Conservation (phyloP, 2,797 vertebrate genomes). For the Alcedo atthis region DNA sequence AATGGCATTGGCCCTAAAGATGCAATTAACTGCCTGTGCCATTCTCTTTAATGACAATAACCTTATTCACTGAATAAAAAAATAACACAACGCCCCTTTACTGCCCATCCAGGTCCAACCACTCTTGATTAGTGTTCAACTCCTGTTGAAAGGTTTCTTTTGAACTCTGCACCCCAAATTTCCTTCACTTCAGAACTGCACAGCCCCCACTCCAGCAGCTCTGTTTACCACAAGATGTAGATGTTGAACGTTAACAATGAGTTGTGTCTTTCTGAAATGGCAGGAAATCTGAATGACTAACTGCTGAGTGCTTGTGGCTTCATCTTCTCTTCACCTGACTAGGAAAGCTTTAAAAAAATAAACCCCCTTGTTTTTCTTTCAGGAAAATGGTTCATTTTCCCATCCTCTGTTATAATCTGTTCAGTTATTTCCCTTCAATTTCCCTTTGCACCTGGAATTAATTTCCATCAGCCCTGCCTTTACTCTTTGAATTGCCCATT, state of each 20-base stretch:
- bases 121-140: not conserved
- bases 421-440: slow-evolving; percentile 44
- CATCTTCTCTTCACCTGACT: not conserved
- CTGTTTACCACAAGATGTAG: not conserved
- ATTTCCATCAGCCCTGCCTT: slow-evolving; percentile 23
- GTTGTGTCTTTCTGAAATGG: not conserved
- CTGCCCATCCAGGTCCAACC: not conserved
- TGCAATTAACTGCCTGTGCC: not conserved
- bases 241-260: no score
- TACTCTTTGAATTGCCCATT: slow-evolving; percentile 28
- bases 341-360: slow-evolving; percentile 1
- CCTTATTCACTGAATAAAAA: not conserved
- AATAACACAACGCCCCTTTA: not conserved
- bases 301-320: not conserved
- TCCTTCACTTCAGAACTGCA: not conserved
- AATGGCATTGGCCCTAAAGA: not conserved
- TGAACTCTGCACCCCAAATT: not conserved
- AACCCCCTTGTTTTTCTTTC: not conserved
- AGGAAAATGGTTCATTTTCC: slow-evolving; percentile 20
- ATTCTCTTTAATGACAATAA: not conserved
- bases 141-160: not conserved
- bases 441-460: slow-evolving; percentile 53
- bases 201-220: not conserved
- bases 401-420: slow-evolving; percentile 19
- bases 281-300: not conserved